These are phyloP conservation scores for Troilus luridus DNA, from an alignment of 2,888 invertebrate genomes.

Conservation along the genomic window DNA sequence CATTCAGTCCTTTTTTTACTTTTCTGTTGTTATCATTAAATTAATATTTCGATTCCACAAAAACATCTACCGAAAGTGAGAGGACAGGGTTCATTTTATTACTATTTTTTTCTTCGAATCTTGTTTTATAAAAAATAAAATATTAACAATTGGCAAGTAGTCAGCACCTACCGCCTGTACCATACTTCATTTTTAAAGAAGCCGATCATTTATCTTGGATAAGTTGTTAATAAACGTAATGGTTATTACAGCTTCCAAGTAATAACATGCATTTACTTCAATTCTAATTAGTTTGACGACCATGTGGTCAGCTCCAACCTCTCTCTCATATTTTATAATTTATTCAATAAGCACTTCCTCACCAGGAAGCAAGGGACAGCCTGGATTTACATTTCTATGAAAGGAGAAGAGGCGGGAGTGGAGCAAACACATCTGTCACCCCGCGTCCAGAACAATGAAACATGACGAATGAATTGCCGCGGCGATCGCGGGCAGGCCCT, in stretches of 20 bases:
- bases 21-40: no score
- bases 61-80: no score
- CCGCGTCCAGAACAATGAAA: neutral
- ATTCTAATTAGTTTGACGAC: neutral
- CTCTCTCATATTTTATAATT: neutral
- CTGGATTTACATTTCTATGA: constrained; percentile 34
- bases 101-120: no score
- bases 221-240: no score
- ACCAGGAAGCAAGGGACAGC: neutral
- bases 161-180: no score
- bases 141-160: no score
- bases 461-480: constrained; percentile 43
- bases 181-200: no score
- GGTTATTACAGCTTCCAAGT: neutral
- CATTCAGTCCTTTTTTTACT: no score
- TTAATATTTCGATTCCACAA: no score
- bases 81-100: no score
- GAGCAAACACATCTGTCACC: constrained; percentile 41
- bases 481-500: neutral
- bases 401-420: constrained; percentile 30
- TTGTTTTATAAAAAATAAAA: no score
- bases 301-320: constrained; percentile 1
- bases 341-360: constrained; percentile 4
- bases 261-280: neutral
- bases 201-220: no score